Evolutionary conservation across 2,113 vertebrate genomes (phyloP).

Genomic region (Haplochromis vanheusdeni): DNA sequence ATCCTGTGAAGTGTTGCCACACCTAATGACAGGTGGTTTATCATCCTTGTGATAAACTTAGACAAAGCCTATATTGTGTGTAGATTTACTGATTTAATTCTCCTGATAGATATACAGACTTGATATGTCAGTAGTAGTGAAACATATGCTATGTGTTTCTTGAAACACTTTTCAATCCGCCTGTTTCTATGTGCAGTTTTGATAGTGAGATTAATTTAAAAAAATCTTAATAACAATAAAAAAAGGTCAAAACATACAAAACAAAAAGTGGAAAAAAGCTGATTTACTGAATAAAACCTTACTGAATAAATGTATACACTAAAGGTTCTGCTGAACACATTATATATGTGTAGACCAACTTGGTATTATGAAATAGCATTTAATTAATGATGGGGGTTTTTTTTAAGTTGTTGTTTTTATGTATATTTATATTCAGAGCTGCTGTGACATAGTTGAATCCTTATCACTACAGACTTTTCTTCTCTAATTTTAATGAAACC

Average conservation of each 20-base stretch:
- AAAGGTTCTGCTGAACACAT: background rate
- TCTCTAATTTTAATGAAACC: background rate
- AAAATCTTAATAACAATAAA: background rate
- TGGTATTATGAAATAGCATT: background rate
- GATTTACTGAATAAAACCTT: background rate
- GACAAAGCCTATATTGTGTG: background rate
- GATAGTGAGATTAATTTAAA: rapidly evolving
- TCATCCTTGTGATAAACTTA: slow-evolving; percentile 22
- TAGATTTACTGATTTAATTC: background rate
- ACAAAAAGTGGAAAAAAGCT: background rate
- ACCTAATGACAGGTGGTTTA: slow-evolving; percentile 27
- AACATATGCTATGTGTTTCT: background rate
- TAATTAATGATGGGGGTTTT: rapidly evolving
- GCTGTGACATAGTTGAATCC: background rate
- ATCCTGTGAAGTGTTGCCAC: slow-evolving; percentile 24
- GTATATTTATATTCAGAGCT: background rate
- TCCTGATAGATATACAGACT: background rate
- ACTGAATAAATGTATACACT: background rate
- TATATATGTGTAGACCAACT: background rate
- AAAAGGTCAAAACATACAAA: background rate
- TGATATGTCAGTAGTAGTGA: background rate
- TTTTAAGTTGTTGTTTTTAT: background rate
- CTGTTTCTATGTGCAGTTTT: background rate
- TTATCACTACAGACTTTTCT: background rate
- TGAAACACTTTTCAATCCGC: background rate